Base-by-base conservation (phyloP, 2,888 invertebrate species). In the Morpho achilles region DNA sequence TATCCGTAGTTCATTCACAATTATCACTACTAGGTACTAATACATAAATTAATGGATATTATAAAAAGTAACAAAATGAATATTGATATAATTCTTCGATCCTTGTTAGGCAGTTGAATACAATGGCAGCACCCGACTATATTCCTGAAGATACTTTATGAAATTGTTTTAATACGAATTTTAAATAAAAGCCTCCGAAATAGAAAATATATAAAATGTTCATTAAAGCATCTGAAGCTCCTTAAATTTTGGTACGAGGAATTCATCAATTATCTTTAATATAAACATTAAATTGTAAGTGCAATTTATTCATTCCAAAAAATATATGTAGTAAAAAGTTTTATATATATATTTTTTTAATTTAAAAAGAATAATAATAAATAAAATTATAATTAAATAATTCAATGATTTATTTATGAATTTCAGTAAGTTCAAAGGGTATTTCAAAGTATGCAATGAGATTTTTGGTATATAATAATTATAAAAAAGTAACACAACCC, bases 1-100 rank as follows among this genome's bases (percentile, higher is more conserved):
- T 47, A 50, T 60, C 39, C 60, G 60, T 57, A 53, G 53, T 58
- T 47, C 56, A 45, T 63, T 59, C 61, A 60, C 45, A 58, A 55
- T 56, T 60, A 51, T 40, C 23, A 45, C 58, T 63, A 58, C 53
- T 55, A 55, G 56, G 46, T 46, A 45, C 53, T 59, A 53, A 56
- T 41, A 32, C 57, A 58, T 58, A 60, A 55, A 56, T 56, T 50
- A 60, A 52, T 47, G 47, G 44, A 58, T 58, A 58, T 56, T 60
- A 59, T 52, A 62, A 59, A 57, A 62, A 62, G 48, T 62, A 59
- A 62, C 59, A 57, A 53, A 62, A 59, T 59, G 57, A 52, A 56
- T 52, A 59, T 56, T 59, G 56, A 50, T 49, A 49, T 57, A 56
- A 48, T 47, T 22, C 43, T 43, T 53, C 32, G 50, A 49, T 56